Evolutionary conservation across 2,797 vertebrate genomes (phyloP).

Genomic region (Vireo griseus): DNA sequence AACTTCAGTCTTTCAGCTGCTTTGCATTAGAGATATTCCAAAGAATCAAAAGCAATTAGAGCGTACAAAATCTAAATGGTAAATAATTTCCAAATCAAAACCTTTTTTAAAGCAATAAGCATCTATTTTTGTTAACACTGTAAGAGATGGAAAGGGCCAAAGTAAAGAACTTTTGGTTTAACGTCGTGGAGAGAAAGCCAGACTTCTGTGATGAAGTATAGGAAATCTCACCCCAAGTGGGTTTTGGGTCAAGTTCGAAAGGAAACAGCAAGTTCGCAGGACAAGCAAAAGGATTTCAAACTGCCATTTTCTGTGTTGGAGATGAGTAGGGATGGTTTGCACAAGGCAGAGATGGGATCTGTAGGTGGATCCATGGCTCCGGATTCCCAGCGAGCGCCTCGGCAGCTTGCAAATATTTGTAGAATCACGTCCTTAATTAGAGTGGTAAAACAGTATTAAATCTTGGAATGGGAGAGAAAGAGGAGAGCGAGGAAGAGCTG

Average conservation of each 20-base stretch:
- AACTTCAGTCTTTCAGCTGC: slow-evolving; percentile 38
- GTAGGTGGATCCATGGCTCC: background rate
- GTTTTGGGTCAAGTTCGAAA: background rate
- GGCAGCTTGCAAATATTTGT: background rate
- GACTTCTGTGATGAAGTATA: background rate
- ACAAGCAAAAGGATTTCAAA: background rate
- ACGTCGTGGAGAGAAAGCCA: background rate
- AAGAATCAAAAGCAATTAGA: slow-evolving; percentile 63
- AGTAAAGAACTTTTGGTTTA: background rate
- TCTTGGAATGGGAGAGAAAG: background rate
- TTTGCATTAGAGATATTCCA: slow-evolving; percentile 49
- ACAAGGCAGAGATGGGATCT: background rate
- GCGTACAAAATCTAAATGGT: background rate
- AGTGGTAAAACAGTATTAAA: background rate
- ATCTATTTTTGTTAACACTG: slow-evolving; percentile 14
- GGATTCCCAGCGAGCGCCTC: background rate
- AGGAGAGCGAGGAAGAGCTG: background rate
- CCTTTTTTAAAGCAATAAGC: slow-evolving; percentile 29
- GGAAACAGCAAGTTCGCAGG: background rate
- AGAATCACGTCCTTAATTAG: background rate
- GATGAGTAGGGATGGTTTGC: background rate
- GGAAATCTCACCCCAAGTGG: background rate
- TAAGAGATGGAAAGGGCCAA: background rate
- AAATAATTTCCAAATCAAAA: slow-evolving; percentile 62
- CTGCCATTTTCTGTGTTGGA: rapidly evolving